These are phyloP conservation scores for Caligus rogercresseyi DNA, from an alignment of 1,140 invertebrate genomes.

Conservation along the genomic window DNA sequence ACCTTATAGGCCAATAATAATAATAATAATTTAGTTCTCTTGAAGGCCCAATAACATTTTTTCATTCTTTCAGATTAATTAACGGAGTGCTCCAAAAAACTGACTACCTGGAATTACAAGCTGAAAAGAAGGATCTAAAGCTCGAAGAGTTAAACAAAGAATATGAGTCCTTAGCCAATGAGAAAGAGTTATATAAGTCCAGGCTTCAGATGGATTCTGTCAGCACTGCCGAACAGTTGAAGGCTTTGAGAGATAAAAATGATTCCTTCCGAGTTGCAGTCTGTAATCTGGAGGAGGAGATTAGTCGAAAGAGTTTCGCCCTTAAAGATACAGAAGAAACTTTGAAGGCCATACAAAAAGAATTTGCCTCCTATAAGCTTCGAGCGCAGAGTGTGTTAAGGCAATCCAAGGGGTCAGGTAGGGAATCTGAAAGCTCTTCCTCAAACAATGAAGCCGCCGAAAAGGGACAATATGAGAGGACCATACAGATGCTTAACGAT, in stretches of 20 bases:
- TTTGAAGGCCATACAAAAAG: not conserved
- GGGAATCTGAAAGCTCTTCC: not conserved
- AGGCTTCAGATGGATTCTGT: not conserved
- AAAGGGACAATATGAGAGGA: not conserved
- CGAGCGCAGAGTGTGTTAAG: constrained; percentile 17
- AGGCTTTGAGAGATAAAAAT: not conserved
- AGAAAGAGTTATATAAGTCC: not conserved
- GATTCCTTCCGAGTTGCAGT: not conserved
- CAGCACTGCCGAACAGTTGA: not conserved
- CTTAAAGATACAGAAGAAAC: constrained; percentile 6
- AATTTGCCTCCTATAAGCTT: constrained; percentile 14
- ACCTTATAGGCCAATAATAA: no score
- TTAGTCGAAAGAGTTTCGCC: not conserved
- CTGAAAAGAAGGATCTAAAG: not conserved
- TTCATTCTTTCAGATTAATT: no score
- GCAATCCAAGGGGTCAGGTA: constrained; percentile 6
- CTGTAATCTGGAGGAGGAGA: not conserved
- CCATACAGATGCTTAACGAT: not conserved
- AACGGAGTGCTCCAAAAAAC: not conserved
- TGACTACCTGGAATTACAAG: not conserved
- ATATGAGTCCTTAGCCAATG: not conserved
- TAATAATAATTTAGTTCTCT: no score
- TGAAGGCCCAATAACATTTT: no score
- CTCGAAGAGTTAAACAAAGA: no score
- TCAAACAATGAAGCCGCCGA: not conserved